Percentiles rank a stretch among this genome's conserved stretches.
These are phyloP conservation scores for Phocides pigmalion DNA, from an alignment of 1,140 invertebrate species.

Conservation along the genomic window DNA sequence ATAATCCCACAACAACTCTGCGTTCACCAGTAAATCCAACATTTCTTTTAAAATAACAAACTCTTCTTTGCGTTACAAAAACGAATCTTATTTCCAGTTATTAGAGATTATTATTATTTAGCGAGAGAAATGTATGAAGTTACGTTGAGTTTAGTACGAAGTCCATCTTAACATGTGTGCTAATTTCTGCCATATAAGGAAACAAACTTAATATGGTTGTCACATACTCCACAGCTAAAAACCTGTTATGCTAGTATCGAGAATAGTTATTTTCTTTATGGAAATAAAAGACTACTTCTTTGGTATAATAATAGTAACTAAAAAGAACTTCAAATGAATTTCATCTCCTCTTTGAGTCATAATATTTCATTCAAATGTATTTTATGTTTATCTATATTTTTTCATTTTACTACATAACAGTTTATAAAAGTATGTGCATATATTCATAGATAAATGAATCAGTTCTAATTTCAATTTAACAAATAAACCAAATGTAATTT, in stretches of 20 bases:
- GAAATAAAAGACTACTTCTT: conserved; percentile 14
- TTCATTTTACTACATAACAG: no score
- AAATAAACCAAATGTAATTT: no score
- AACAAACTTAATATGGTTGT: conserved; percentile 19
- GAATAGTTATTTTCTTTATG: not conserved
- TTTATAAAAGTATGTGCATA: no score
- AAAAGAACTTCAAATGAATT: no score
- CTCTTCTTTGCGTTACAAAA: conserved; percentile 6
- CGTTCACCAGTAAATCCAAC: conserved; percentile 8
- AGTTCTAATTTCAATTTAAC: no score
- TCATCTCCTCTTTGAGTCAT: no score
- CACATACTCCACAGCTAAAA: conserved; percentile 10
- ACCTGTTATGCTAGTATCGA: not conserved
- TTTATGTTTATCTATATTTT: no score
- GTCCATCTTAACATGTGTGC: conserved; percentile 24
- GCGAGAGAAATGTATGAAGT: not conserved
- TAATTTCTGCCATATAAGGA: conserved; percentile 30
- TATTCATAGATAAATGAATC: no score
- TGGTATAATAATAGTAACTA: no score
- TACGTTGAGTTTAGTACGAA: conserved; percentile 6
- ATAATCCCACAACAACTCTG: not conserved
- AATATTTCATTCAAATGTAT: no score
- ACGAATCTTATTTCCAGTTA: conserved; percentile 5
- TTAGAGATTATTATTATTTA: conserved; percentile 8
- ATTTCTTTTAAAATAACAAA: conserved; percentile 22